Conservation (phyloP, 2,797 vertebrate species). For the Esox masquinongy region DNA sequence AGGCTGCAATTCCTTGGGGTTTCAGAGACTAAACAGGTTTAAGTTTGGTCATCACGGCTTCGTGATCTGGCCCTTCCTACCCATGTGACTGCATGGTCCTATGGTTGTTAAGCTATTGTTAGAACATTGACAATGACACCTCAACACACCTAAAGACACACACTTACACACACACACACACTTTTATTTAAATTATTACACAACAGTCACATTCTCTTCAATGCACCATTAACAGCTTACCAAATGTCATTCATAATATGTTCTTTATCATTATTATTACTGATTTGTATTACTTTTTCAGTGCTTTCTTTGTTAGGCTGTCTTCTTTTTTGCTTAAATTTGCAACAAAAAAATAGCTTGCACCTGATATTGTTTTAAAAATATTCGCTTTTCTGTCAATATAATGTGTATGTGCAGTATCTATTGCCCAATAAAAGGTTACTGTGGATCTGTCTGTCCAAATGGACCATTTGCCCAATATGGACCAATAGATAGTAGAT, state of each 20-base stretch:
- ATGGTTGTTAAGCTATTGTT: constrained; percentile 75
- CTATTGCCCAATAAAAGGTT: too few species aligned
- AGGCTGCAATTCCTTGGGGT: constrained; percentile 51
- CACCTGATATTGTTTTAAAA: too few species aligned
- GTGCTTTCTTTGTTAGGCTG: too few species aligned
- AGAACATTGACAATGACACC: constrained; percentile 47
- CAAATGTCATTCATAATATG: not conserved
- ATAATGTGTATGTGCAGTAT: too few species aligned
- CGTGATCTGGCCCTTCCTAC: constrained; percentile 59
- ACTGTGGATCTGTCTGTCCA: too few species aligned
- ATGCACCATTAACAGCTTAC: not conserved
- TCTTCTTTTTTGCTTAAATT: too few species aligned
- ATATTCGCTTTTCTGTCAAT: too few species aligned
- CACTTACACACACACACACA: constrained; percentile 21
- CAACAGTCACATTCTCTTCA: constrained; percentile 32
- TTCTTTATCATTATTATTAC: not conserved
- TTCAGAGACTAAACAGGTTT: constrained; percentile 48
- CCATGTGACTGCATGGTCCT: constrained; percentile 72
- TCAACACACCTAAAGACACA: constrained; percentile 12
- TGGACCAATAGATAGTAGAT: too few species aligned
- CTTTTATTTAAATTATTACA: not conserved
- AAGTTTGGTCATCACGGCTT: constrained; percentile 64
- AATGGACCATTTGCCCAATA: too few species aligned
- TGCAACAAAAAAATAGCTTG: too few species aligned
- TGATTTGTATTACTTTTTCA: too few species aligned